Conservation (phyloP, 2,888 invertebrate species). For the Dicyrtoma fusca region DNA sequence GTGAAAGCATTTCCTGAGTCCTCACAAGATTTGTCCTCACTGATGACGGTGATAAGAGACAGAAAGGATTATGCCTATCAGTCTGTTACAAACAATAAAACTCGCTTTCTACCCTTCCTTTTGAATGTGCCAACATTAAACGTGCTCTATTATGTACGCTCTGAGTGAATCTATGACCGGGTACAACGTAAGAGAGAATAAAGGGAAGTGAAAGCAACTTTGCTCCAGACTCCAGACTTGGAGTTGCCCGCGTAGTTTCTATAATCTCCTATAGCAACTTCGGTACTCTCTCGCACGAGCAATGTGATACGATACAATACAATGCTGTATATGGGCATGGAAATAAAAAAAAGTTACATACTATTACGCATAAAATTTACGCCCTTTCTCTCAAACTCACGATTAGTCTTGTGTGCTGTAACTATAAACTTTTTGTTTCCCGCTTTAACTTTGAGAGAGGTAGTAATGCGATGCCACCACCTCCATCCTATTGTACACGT, state of each 20-base stretch:
- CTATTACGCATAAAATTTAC: too few species aligned
- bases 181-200: too few species aligned
- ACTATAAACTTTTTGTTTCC: neutral
- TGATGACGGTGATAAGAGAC: slow-evolving; percentile 33
- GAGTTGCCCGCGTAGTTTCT: neutral
- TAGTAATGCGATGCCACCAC: neutral
- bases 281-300: too few species aligned
- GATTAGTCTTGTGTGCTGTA: too few species aligned
- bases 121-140: slow-evolving; percentile 19
- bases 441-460: neutral
- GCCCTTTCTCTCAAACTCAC: too few species aligned
- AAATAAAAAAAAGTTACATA: too few species aligned
- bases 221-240: neutral
- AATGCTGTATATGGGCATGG: too few species aligned
- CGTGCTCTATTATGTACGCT: too few species aligned
- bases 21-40: slow-evolving; percentile 19
- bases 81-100: slow-evolving; percentile 37
- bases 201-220: too few species aligned
- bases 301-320: too few species aligned
- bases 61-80: slow-evolving; percentile 35
- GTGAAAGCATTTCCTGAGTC: neutral
- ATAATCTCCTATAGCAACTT: too few species aligned
- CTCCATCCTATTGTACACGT: neutral
- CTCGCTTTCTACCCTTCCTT: neutral
- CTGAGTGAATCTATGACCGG: too few species aligned